Base-by-base conservation (phyloP, 2,888 invertebrate genomes). In the Dermolepida albohirtum region DNA sequence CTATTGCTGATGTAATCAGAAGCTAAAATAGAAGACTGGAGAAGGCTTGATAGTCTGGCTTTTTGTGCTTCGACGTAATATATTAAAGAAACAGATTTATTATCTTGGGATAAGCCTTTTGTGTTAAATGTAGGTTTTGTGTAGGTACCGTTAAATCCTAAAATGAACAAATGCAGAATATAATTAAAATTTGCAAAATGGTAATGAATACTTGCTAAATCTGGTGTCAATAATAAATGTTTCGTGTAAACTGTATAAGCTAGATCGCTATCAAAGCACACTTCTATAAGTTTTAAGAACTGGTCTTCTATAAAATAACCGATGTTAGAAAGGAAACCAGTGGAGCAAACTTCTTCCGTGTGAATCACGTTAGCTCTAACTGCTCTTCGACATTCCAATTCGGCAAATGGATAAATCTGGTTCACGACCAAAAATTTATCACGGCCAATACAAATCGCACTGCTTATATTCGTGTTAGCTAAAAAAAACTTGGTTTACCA, bases 191-290 rank as follows among this genome's bases (percentile, higher is more conserved):
- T 27, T 43, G n/a, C 17, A 14, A 8, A 11, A 16, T 10, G 2
- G 12, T 10, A n/a, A 41, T 1, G 1, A 4, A 22, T 50, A 50
- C 50, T 63, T 39, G 27, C 8, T 29, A 59, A 59, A 14, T 59
- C 59, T 14, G 59, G 16, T 8, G 59, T 59, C 29, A 59, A 11
- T 10, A 59, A 44, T 12, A 29, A 70, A 73, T 84, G 83, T 14
- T 78, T 75, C 0, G 83, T 74, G 69, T 82, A 85, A 10, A 82
- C 69, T 6, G 81, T 76, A 12, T 74, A 74, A 54, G 81, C 84
- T 8, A 73, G 77, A 27, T 70, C 39, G 27, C 71, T 74, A 67
- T 82, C 76, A 65, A 82, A 83, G 64, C 84, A 84, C 0, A 80
- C 75, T 70, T 78, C 72, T 52, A 83, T 79, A 66, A 82, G 66